Evolutionary conservation across 2,888 invertebrate genomes (phyloP), one percentile per base, ranked within the genome.

Genomic region (Nephrotoma guestfalica): DNA sequence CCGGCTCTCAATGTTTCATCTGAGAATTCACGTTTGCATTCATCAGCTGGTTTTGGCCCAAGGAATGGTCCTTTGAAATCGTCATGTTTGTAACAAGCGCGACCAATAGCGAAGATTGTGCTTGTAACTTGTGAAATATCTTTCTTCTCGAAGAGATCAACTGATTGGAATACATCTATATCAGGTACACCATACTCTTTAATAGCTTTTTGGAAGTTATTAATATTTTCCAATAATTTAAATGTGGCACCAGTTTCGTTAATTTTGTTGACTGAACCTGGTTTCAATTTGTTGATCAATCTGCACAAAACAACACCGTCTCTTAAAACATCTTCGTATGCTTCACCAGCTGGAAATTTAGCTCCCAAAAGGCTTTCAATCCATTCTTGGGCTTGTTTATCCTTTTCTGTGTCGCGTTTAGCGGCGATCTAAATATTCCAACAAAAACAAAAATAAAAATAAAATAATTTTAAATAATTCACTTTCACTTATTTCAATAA

Each of bases 141-240:
- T 92, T 97, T 97, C 94, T 96, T 96, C 92, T 99, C 99, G 94
- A 96, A 99, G 86, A 99, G 93, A 91, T 99, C 99, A 86, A 98
- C 97, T 5, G 99, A 99, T 92, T 98, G 98, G 95, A 99, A 99
- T 86, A 97, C 95, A 91, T 99, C 99, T 88, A 96, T 94, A 90
- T 97, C 97, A 86, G 94, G 92, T 15, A 99, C 98, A 88, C 99
- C 99, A 91, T 98, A 97, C 0, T 94, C 94, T 91, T 95, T 96
- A 89, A 97, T 93, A 11, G 97, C 97, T 87, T 94, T 95, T 91
- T 97, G 96, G 94, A 99, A 98, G 51, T 91, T 91, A 93, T 97
- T 97, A 92, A 99, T 97, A 94, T 99, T 99, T 92, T 99, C 99
- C 99, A 99, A 99, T 95, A 99, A 96, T 91, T 99, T 99, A 95